Base-by-base conservation (phyloP, 2,113 vertebrate genomes). In the Mastomys natalensis region DNA sequence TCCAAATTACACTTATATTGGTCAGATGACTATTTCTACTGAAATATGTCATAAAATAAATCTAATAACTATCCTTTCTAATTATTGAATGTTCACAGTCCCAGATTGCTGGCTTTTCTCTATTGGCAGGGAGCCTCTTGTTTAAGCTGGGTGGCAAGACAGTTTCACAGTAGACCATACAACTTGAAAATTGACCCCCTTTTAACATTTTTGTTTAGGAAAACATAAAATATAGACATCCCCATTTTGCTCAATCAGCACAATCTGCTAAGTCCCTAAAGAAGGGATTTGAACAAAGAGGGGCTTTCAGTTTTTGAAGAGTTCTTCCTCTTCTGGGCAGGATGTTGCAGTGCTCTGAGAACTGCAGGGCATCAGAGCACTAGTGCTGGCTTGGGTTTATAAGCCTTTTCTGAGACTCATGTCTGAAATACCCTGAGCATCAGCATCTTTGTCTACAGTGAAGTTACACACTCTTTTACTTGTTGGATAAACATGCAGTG, bases 11-110 rank as follows among this genome's bases (percentile, higher is more conserved):
- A 66, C 68, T 80, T 77, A 72, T 5, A 88, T 45, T 24, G 34
- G 31, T n/a, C 3, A 88, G 43, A 76, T 51, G 37, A 43, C 55
- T 40, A 74, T n/a, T 55, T 16, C 26, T 29, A 93, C 51, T 85
- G 81, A n/a, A 85, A 96, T 93, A 74, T 85, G 82, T 87, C 26
- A 87, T 21, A 87, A 93, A 87, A 91, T 82, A 74, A 66, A 40
- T 51, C 85, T 70, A 95, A 89, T 62, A 89, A 78, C 80, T 51
- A 87, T 40, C 37, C 8, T 78, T 13, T 45, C 53, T 72, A 84
- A 96, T 81, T 76, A 43, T 29, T 78, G 40, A 95, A 87, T 53
- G 74, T 48, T 78, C 58, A 68, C 7, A 84, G 62, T 7, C 17
- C 92, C 11, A 55, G 45, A 29, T 64, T 86, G 4, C 53, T 48